A percentile compares a stretch with the other conserved stretches of the same genome.
phyloP scores from a whole-genome alignment of 2,113 vertebrate genomes.

The Ciconia boyciana region DNA sequence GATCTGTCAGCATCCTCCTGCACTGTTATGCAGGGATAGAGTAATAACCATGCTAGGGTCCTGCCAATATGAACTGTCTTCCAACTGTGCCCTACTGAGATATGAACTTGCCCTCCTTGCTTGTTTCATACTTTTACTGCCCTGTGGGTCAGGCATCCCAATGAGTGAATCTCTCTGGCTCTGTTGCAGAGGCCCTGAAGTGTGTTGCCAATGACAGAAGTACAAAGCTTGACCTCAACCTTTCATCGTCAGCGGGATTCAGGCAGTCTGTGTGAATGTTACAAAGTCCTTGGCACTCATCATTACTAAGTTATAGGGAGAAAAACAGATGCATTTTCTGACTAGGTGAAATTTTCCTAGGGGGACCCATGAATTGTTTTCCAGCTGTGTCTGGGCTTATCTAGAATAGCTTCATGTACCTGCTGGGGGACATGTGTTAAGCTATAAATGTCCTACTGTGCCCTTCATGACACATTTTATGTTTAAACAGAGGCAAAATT shows the following conservation, averaged over 20 bases:
- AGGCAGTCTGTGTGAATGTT: constrained; percentile 3
- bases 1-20: constrained; percentile 54
- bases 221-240: constrained; percentile 59
- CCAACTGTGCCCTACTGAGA: constrained; percentile 61
- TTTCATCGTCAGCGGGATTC: constrained; percentile 38
- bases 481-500: constrained; percentile 33
- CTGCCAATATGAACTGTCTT: constrained; percentile 50
- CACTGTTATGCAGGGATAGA: background rate
- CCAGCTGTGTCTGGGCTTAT: constrained; percentile 39
- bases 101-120: constrained; percentile 48
- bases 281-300: background rate
- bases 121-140: constrained; percentile 58
- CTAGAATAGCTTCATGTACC: constrained; percentile 29
- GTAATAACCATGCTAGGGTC: constrained; percentile 29
- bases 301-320: background rate
- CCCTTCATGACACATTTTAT: constrained; percentile 13
- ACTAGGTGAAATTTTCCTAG: constrained; percentile 37
- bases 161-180: constrained; percentile 34
- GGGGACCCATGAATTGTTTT: constrained; percentile 18
- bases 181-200: background rate
- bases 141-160: constrained; percentile 45
- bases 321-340: constrained; percentile 43
- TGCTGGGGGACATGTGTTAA: constrained; percentile 31
- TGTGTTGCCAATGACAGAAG: constrained; percentile 51
- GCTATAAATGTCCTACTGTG: constrained; percentile 26